A percentile compares a stretch with the other conserved stretches of the same genome.
Evolutionary conservation across 2,888 invertebrate genomes (phyloP).

Genomic region (Idaea straminata): DNA sequence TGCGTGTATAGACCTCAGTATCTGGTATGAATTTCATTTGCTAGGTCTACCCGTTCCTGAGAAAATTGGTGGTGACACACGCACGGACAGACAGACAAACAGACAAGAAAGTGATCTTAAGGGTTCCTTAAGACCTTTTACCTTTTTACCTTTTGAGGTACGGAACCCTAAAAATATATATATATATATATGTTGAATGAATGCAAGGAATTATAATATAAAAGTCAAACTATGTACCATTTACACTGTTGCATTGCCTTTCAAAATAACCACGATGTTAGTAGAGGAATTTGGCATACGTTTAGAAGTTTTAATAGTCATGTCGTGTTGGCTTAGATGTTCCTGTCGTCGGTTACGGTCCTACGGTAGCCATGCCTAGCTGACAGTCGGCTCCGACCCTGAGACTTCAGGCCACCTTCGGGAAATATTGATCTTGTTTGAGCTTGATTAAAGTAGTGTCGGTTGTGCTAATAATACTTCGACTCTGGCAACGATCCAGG

Average conservation of each 20-base stretch:
- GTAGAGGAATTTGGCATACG: neutral
- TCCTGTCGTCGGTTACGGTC: slow-evolving; percentile 34
- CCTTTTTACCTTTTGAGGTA: no score
- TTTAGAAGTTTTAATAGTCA: neutral
- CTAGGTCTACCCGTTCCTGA: no score
- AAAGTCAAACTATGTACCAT: neutral
- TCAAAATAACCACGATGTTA: neutral
- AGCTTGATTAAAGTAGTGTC: slow-evolving; percentile 77
- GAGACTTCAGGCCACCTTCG: slow-evolving; percentile 64
- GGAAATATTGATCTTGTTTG: slow-evolving; percentile 78
- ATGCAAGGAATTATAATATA: neutral
- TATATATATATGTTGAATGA: no score
- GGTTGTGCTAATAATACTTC: slow-evolving; percentile 75
- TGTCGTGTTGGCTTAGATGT: slow-evolving; percentile 12
- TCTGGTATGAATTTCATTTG: no score
- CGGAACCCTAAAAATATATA: no score
- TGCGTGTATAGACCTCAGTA: no score
- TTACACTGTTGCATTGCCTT: neutral
- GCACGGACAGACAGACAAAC: no score
- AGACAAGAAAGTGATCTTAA: no score
- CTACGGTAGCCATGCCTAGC: slow-evolving; percentile 41
- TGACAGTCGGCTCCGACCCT: slow-evolving; percentile 51
- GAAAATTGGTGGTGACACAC: no score
- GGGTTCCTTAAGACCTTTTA: no score
- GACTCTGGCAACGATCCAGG: slow-evolving; percentile 73